Conservation (phyloP, 2,888 invertebrate genomes). For the Ophion obscuratus region DNA sequence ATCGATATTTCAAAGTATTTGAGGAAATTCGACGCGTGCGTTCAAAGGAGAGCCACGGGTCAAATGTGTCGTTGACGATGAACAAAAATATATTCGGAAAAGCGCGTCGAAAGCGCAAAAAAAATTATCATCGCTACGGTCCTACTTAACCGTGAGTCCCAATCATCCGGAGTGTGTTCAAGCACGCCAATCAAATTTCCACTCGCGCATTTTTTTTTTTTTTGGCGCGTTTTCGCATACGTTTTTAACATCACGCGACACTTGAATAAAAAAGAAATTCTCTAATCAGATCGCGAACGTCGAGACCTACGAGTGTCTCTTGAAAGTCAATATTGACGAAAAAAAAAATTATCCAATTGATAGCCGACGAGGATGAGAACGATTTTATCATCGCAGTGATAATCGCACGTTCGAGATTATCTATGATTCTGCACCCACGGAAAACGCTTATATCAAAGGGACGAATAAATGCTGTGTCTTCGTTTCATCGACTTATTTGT, state of each 20-base stretch:
- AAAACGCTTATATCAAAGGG: conserved; percentile 61
- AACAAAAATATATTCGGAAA: not conserved
- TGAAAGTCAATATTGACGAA: conserved; percentile 1
- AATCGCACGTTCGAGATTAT: conserved; percentile 44
- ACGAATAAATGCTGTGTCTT: conserved; percentile 61
- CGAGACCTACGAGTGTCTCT: conserved; percentile 1
- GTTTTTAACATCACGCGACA: conserved; percentile 56
- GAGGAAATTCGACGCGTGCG: not conserved
- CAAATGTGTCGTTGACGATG: too few relatives aligned
- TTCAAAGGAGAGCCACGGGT: not conserved
- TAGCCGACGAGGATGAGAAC: conserved; percentile 23
- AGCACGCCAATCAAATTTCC: conserved; percentile 8
- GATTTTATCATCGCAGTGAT: conserved; percentile 39
- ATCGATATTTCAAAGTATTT: conserved; percentile 47
- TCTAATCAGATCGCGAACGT: conserved; percentile 32
- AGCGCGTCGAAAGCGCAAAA: too few relatives aligned
- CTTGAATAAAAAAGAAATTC: conserved; percentile 44
- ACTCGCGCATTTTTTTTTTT: conserved; percentile 15
- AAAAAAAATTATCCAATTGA: conserved; percentile 1
- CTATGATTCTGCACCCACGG: conserved; percentile 49
- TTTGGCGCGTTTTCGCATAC: conserved; percentile 39
- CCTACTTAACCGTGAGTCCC: not conserved
- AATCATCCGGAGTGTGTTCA: not conserved
- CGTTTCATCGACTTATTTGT: conserved; percentile 41
- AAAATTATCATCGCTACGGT: too few relatives aligned